Base-by-base conservation (phyloP, 2,888 invertebrate genomes). In the Sminthurinus aureus region DNA sequence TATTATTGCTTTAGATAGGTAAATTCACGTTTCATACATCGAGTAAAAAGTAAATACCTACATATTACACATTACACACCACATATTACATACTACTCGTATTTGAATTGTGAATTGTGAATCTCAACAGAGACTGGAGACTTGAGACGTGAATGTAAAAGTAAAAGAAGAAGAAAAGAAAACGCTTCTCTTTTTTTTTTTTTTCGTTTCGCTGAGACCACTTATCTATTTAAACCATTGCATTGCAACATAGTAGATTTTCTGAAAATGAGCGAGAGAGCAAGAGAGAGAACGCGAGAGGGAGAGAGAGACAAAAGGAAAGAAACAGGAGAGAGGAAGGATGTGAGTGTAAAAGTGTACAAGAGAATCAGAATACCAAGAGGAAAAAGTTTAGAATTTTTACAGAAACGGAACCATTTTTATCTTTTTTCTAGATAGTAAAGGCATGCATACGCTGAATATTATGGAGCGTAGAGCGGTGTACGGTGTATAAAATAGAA, bases 201-300 rank as follows among this genome's bases (percentile, higher is more conserved):
- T 69, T 50, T 51, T 50, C 69, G 50, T 26, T 79, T 67, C 58
- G 22, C 58, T 51, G 18, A 69, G 50, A 67, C 79, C 79, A 79
- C 79, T 79, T 79, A 79, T 79, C 79, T 79, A 26, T 24, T 79
- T 67, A 79, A 79, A 79, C 15, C 66, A 79, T 79, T 79, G 79
- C 38, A 50, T 11, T 24, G 20, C 38, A 38, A 38, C 38, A 38
- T 58, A 58, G 77, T 58, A 77, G 58, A 58, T 38, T 38, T 38
- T 38, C 38, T 38, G 3, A 38, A 50, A 18, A 15, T 58, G 2
- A 58, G 58, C 2, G 58, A 58, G 58, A 58, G 18, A 13, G 58
- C 58, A 38, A 38, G 38, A 6, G 15, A 58, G 58, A 58, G 4
- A 58, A 58, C n/a, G n/a, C n/a, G n/a, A n/a, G n/a, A n/a, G n/a